Conservation (phyloP, 2,797 vertebrate genomes). For the Heteromormyrus szaboi region DNA sequence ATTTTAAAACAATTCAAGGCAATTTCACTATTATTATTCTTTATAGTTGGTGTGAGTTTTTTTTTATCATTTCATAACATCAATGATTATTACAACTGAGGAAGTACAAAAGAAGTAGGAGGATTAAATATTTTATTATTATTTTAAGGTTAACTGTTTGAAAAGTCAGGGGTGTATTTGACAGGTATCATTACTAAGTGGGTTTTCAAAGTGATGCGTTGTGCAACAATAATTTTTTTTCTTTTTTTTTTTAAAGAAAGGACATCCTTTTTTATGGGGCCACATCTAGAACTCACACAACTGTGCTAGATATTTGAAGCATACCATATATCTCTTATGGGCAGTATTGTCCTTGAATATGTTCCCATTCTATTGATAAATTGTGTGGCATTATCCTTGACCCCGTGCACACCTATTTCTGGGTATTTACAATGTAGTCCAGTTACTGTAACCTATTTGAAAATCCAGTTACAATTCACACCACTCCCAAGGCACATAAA, state of each 20-base stretch:
- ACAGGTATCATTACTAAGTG: neutral
- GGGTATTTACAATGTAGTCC: neutral
- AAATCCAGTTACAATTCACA: neutral
- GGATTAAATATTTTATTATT: neutral
- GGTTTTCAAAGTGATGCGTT: neutral
- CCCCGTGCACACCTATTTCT: neutral
- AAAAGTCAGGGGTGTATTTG: neutral
- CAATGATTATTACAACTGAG: neutral
- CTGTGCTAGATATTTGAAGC: neutral
- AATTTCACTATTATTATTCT: neutral
- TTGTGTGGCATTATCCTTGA: neutral
- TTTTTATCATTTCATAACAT: neutral
- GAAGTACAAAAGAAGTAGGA: neutral
- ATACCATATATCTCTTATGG: neutral
- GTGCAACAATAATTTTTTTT: neutral
- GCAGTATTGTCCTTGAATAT: neutral
- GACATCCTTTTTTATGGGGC: neutral
- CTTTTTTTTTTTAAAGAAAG: neutral
- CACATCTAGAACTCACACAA: neutral
- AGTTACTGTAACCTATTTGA: neutral
- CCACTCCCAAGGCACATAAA: neutral
- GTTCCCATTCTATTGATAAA: neutral
- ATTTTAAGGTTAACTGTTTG: neutral
- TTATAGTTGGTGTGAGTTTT: neutral
- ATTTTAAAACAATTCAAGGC: neutral